Percentiles rank a stretch among this genome's conserved stretches.
These are phyloP conservation scores for Mesembrinibis cayennensis DNA, from an alignment of 2,113 vertebrate species.

Conservation along the genomic window DNA sequence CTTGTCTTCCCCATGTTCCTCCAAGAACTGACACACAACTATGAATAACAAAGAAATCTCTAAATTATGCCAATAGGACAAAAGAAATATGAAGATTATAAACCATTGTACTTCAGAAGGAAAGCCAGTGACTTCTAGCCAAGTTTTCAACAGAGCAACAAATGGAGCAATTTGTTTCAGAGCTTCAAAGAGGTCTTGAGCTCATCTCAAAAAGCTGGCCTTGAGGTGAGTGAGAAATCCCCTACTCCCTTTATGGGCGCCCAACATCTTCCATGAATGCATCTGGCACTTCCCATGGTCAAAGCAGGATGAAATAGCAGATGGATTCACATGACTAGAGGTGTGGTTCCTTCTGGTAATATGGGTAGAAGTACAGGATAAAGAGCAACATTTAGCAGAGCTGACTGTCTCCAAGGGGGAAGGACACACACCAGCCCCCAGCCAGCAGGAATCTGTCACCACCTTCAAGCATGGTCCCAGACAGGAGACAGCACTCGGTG, in stretches of 20 bases:
- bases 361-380: fast-evolving
- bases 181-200: not conserved
- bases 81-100: slow-evolving; percentile 7
- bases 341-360: not conserved
- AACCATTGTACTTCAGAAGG: slow-evolving; percentile 5
- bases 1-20: not conserved
- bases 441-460: not conserved
- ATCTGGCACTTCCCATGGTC: not conserved
- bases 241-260: not conserved
- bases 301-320: not conserved
- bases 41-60: slow-evolving; percentile 20
- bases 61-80: not conserved
- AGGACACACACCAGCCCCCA: not conserved
- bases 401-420: not conserved
- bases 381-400: not conserved
- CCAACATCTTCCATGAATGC: not conserved
- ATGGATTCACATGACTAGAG: not conserved
- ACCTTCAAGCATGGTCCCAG: not conserved
- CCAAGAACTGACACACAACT: not conserved
- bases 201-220: not conserved
- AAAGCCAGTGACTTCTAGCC: not conserved
- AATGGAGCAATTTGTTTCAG: not conserved
- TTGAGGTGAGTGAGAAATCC: not conserved
- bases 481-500: not conserved
- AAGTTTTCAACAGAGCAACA: slow-evolving; percentile 1